These are phyloP conservation scores for Mythimna lalbum DNA, from an alignment of 2,888 invertebrate species.

Conservation along the genomic window DNA sequence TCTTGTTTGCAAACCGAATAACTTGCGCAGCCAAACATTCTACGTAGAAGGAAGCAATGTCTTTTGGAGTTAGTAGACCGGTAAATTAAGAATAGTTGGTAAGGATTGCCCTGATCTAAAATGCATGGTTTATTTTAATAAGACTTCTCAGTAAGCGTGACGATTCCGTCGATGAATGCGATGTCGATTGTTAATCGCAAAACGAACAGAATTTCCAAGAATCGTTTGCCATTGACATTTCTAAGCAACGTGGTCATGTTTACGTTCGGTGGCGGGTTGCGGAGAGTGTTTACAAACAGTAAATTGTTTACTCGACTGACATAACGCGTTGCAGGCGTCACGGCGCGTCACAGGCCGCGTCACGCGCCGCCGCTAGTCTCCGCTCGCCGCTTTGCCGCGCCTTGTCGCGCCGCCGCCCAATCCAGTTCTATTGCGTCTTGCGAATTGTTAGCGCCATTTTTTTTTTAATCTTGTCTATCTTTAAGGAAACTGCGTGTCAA, in stretches of 20 bases:
- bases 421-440: conserved; percentile 81
- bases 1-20: conserved; percentile 22
- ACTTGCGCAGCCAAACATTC: conserved; percentile 19
- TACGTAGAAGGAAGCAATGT: conserved; percentile 17
- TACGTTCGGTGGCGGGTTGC: conserved; percentile 77
- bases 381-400: conserved; percentile 70
- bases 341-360: conserved; percentile 70
- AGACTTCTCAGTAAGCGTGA: conserved; percentile 47
- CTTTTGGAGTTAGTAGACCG: not conserved
- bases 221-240: conserved; percentile 79
- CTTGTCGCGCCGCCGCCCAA: conserved; percentile 73
- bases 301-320: conserved; percentile 85
- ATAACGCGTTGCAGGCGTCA: conserved; percentile 78
- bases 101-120: conserved; percentile 14
- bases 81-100: not conserved
- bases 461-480: conserved; percentile 14
- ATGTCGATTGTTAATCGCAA: conserved; percentile 66
- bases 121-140: conserved; percentile 30
- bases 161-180: conserved; percentile 36
- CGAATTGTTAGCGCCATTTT: conserved; percentile 55
- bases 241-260: conserved; percentile 83
- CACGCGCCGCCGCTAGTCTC: conserved; percentile 70
- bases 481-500: conserved; percentile 24
- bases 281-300: conserved; percentile 87
- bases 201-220: conserved; percentile 71